Conservation (phyloP, 2,888 invertebrate genomes). For the Eristalis intricaria region DNA sequence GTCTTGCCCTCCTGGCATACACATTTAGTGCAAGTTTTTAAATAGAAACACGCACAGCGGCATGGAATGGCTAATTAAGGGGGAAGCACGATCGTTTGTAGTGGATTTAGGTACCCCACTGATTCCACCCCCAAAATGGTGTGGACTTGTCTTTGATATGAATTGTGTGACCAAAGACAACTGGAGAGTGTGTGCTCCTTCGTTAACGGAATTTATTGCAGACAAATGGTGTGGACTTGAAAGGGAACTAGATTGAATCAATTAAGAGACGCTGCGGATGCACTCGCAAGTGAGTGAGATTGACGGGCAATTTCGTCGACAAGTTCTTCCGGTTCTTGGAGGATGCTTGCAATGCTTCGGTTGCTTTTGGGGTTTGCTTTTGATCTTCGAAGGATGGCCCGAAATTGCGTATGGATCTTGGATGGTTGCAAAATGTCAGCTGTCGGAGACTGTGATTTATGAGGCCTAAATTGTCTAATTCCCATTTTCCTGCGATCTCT, state of each 20-base stretch:
- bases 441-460: not conserved
- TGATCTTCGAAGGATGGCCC: not conserved
- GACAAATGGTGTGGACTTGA: conserved; percentile 27
- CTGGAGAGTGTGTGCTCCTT: not conserved
- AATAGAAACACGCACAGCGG: conserved; percentile 10
- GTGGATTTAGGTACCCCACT: conserved; percentile 55
- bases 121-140: conserved; percentile 15
- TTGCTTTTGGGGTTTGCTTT: not conserved
- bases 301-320: not conserved
- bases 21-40: conserved; percentile 27
- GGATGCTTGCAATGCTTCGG: not conserved
- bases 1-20: not conserved
- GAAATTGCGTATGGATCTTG: not conserved
- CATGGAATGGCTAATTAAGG: conserved; percentile 43
- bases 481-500: too few species aligned
- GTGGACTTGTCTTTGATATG: conserved; percentile 22
- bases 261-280: conserved; percentile 6
- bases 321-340: not conserved
- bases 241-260: conserved; percentile 30
- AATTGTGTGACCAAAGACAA: conserved; percentile 38
- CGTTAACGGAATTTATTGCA: conserved; percentile 35
- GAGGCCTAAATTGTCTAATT: too few species aligned
- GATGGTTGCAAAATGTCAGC: not conserved
- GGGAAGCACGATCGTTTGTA: conserved; percentile 50
- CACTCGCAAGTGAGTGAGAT: not conserved